phyloP scores from a whole-genome alignment of 2,797 vertebrate genomes.

The Ctenopoma multispine region DNA sequence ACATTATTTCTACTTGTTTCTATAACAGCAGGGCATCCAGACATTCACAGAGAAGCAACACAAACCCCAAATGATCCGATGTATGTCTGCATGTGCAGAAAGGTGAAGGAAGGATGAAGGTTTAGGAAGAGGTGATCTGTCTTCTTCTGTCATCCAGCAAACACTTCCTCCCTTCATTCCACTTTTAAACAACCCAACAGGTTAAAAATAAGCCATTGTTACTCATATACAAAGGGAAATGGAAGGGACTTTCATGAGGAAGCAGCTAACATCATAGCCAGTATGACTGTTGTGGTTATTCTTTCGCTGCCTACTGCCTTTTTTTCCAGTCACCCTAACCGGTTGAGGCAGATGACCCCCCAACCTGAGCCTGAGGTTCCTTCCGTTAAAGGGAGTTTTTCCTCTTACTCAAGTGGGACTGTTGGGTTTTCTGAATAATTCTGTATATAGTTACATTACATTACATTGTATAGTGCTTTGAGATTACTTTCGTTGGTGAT shows the following conservation, averaged over 20 bases:
- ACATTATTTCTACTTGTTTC: conserved; percentile 23
- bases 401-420: too few species aligned
- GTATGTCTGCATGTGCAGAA: conserved; percentile 8
- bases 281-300: background rate
- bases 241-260: conserved; percentile 29
- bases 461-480: too few species aligned
- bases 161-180: conserved; percentile 63
- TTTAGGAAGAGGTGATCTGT: conserved; percentile 50
- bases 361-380: too few species aligned
- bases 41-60: conserved; percentile 11
- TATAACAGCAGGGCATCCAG: conserved; percentile 18
- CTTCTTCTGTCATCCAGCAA: conserved; percentile 61
- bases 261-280: background rate
- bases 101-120: conserved; percentile 62
- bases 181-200: conserved; percentile 42
- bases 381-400: too few species aligned
- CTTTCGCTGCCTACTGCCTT: too few species aligned
- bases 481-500: too few species aligned
- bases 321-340: too few species aligned
- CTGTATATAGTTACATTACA: too few species aligned
- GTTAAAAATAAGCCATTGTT: conserved; percentile 87
- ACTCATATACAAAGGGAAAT: conserved; percentile 64
- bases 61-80: conserved; percentile 11
- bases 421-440: too few species aligned
- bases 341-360: too few species aligned